Base-by-base conservation (phyloP, 92 coral and sea anemone genomes). In the Phenganax marumi region DNA sequence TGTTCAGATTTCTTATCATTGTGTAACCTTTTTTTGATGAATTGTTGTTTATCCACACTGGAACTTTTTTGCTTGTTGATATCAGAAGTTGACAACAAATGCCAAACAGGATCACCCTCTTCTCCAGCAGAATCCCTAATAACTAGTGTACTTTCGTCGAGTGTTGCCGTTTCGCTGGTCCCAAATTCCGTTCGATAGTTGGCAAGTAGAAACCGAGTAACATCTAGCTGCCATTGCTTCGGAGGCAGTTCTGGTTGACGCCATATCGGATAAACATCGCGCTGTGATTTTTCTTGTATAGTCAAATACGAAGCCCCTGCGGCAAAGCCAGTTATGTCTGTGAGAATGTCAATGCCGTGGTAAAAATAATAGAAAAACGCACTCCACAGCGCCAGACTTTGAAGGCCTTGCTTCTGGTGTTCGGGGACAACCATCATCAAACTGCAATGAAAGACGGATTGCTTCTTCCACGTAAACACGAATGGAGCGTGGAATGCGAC, bases 341-440 rank as follows among this genome's bases (percentile, higher is more conserved):
- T 63, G 70, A 63, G 70, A 10, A 63, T 18, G 26, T 63, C 18
- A 23, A 63, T 18, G 21, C 70, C 23, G 16, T 63, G 70, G 26
- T 18, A 63, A 0, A 63, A 12, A 39, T 12, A 1, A 7, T 63
- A 63, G 11, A 63, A 39, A 10, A 63, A 12, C 2, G 26, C 70
- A 22, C 26, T 63, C 70, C 70, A 63, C 3, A 39, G 25, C 10
- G 70, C 10, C 26, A 63, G 70, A 12, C 12, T 10, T 7, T 63
- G 70, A 0, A 63, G 21, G 10, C 70, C 70, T 18, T 63, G 70
- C 16, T 39, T 63, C 22, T 63, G 70, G 70, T 63, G 70, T 63
- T 63, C 25, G 21, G 70, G 70, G 6, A 63, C 70, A 63, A 63
- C 70, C 70, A 63, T 63, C 70, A 63, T 63, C 26, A 63, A 63